phyloP scores from a whole-genome alignment of 1,140 invertebrate species.

The Drosophila mauritiana region DNA sequence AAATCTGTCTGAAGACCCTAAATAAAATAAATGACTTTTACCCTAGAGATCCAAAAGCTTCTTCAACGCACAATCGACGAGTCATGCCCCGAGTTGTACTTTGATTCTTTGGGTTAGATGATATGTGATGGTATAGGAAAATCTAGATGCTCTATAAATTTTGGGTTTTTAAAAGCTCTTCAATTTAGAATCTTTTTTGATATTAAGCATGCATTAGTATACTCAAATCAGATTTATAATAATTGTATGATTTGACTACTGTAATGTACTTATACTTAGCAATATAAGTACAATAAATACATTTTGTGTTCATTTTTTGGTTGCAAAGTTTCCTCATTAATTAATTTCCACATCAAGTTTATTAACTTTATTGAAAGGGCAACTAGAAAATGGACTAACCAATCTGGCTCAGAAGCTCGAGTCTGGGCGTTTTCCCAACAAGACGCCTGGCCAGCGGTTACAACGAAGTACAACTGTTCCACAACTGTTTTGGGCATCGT shows the following conservation, averaged over 20 bases:
- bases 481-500: slow-evolving; percentile 52
- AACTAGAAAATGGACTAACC: background rate
- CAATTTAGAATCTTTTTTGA: too few relatives aligned
- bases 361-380: background rate
- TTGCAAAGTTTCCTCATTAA: too few relatives aligned
- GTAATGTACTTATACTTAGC: too few relatives aligned
- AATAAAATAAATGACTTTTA: slow-evolving; percentile 80
- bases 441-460: slow-evolving; percentile 35
- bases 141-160: background rate
- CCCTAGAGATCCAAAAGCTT: slow-evolving; percentile 55
- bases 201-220: too few relatives aligned
- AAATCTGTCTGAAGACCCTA: slow-evolving; percentile 60
- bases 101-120: slow-evolving; percentile 12
- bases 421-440: slow-evolving; percentile 40
- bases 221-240: too few relatives aligned
- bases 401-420: background rate
- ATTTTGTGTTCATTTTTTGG: too few relatives aligned
- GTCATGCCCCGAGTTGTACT: slow-evolving; percentile 52
- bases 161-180: too few relatives aligned
- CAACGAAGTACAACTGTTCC: slow-evolving; percentile 51
- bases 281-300: too few relatives aligned
- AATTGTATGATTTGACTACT: too few relatives aligned
- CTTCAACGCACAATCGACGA: slow-evolving; percentile 52
- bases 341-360: background rate
- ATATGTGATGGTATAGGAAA: background rate